Evolutionary conservation across 2,888 invertebrate species (phyloP).

Genomic region (Drepana falcataria): DNA sequence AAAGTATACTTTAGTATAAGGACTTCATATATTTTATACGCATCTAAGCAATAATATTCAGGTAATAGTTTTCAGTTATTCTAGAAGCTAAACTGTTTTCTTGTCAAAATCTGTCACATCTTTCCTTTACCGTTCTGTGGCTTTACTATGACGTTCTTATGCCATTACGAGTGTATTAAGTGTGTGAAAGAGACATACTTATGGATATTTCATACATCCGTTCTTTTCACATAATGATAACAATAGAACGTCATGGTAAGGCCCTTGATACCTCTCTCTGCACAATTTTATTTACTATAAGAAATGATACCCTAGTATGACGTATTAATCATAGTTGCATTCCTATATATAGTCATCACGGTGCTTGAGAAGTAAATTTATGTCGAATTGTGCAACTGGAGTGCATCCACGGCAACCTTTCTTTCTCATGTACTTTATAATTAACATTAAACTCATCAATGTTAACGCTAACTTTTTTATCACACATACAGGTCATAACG

Average conservation of each 20-base stretch:
- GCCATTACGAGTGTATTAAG: no score
- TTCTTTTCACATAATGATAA: no score
- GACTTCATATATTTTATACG: no score
- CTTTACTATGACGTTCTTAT: no score
- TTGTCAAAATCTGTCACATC: no score
- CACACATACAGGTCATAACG: constrained; percentile 49
- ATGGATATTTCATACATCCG: no score
- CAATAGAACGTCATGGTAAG: not conserved
- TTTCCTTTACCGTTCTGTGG: not conserved
- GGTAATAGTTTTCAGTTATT: no score
- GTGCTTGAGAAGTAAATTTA: constrained; percentile 26
- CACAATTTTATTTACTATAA: constrained; percentile 5
- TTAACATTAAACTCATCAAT: constrained; percentile 26
- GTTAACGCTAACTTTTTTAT: constrained; percentile 38
- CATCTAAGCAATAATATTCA: no score
- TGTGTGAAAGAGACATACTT: no score
- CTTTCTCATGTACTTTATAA: constrained; percentile 43
- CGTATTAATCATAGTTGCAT: constrained; percentile 7
- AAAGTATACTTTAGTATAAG: no score
- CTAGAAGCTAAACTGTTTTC: no score
- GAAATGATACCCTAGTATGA: not conserved
- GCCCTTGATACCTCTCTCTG: constrained; percentile 4
- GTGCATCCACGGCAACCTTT: constrained; percentile 56
- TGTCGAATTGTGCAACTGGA: constrained; percentile 56
- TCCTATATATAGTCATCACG: constrained; percentile 16